Percentiles rank a stretch among this genome's conserved stretches.
Evolutionary conservation across 92 coral and sea anemone genomes (phyloP).

Genomic region (Parazoanthus darwini): DNA sequence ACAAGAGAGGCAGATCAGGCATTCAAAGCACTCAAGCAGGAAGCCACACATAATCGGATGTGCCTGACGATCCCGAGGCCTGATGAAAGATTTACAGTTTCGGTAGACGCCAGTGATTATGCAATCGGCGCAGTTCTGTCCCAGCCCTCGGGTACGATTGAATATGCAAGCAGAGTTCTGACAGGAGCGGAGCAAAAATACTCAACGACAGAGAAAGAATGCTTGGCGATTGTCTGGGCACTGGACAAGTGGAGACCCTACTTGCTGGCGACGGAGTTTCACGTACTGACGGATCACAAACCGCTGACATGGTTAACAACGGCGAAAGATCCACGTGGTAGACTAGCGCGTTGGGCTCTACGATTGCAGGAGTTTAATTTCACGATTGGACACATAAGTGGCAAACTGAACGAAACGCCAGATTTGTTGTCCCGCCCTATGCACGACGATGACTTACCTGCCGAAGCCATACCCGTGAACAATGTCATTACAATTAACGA

Average conservation of each 20-base stretch:
- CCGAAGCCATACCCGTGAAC: background rate
- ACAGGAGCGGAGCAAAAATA: no score
- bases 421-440: background rate
- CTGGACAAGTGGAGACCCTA: no score
- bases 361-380: background rate
- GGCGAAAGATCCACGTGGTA: background rate
- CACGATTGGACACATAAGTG: background rate
- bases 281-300: no score
- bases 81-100: background rate
- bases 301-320: no score
- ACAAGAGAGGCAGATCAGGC: background rate
- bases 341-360: background rate
- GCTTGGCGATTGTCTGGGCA: no score
- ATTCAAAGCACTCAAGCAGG: background rate
- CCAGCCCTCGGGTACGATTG: no score
- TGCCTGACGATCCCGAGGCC: background rate
- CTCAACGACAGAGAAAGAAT: no score
- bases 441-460: background rate
- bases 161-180: no score
- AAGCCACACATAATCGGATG: background rate
- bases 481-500: background rate
- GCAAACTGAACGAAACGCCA: background rate
- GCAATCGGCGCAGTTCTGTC: no score
- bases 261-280: no score
- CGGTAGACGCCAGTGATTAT: no score